Evolutionary conservation across 2,797 vertebrate genomes (phyloP), one percentile per base, ranked within the genome.

Genomic region (Leuciscus waleckii): DNA sequence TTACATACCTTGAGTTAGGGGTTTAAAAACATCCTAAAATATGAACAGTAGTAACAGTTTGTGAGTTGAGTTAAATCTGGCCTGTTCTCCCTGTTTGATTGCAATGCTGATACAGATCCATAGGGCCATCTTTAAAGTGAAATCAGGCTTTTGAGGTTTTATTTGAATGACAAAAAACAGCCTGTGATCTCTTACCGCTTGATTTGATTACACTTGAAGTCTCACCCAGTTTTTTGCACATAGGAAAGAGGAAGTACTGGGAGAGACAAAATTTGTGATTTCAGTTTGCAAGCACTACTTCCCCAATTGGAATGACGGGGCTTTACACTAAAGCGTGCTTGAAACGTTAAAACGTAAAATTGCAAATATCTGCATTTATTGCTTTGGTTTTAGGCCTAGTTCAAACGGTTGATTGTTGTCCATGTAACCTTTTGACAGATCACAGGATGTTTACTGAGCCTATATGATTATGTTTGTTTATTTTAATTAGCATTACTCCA

Each of bases 131-230:
- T 39, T 69, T 32, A 54, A 71, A 56, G 68, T 54, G 78, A 43
- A 76, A 56, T 77, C 35, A 5, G 49, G 49, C 56, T 74, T 65
- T 79, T 74, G 35, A 58, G 73, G 61, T 76, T 58, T 58, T n/a
- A 85, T 90, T 89, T 89, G 74, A 89, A 84, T 89, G 81, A 37
- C 78, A 88, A 89, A 89, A 67, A 46, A 17, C 68, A 56, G 43
- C 21, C 49, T 79, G 43, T 70, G 29, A 32, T 74, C 61, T 67
- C 16, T 49, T 32, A 43, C 82, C 82, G 26, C 74, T 43, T 84
- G 74, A 84, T 84, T 84, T 84, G 82, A 14, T 49, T 65, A 54
- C 19, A 41, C 49, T 29, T 19, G 32, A 85, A 80, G 51, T 16
- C 10, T 65, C 7, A 54, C 46, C 51, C 43, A 41, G 29, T 68